Evolutionary conservation across 2,113 vertebrate genomes (phyloP), one percentile per base, ranked within the genome.

Genomic region (Cebidichthys violaceus): DNA sequence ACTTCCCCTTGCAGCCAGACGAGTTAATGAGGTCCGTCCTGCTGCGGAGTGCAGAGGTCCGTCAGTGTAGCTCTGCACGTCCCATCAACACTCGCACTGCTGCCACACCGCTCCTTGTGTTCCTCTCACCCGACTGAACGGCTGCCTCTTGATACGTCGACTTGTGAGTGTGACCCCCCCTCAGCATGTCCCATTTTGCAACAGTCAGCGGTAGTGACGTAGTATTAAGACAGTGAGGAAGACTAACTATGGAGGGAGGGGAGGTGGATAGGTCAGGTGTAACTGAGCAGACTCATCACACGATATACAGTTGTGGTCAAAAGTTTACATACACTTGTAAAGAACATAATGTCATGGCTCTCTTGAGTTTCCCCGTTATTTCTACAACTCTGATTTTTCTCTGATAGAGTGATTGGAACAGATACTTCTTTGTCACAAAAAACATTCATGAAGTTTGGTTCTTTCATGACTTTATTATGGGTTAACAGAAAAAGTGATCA

Each of bases 1-100:
- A 82, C 88, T 82, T 84, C 84, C 79, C 75, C 84, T 78, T 67
- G 9, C 79, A 83, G 82, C 75, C 86, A 73, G 87, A 86, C 74
- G 35, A 86, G 78, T 78, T 88, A 89, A 92, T 85, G 88, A 92
- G 87, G 80, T 85, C 82, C 22, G 77, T 86, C 83, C 84, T 61
- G 81, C 75, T 45, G 82, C 24, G 68, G 70, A 70, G 72, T 77
- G 57, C n/a, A 37, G 67, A 60, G 71, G 73, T 81, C 75, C 74
- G 31, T 33, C 47, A 9, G 54, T 47, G 37, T 41, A 47, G 33
- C 59, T 31, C 35, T 0, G n/a, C 35, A 66, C 20, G 14, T 45
- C 65, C 60, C 62, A n/a, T 29, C 27, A 14, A 24, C 55, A 18
- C 67, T 77, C 71, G 22, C 50, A 9, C 20, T 3, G 52, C 52